A percentile compares a stretch with the other conserved stretches of the same genome.
Evolutionary conservation across 2,888 invertebrate species (phyloP).

Genomic region (Metopia argyrocephala): DNA sequence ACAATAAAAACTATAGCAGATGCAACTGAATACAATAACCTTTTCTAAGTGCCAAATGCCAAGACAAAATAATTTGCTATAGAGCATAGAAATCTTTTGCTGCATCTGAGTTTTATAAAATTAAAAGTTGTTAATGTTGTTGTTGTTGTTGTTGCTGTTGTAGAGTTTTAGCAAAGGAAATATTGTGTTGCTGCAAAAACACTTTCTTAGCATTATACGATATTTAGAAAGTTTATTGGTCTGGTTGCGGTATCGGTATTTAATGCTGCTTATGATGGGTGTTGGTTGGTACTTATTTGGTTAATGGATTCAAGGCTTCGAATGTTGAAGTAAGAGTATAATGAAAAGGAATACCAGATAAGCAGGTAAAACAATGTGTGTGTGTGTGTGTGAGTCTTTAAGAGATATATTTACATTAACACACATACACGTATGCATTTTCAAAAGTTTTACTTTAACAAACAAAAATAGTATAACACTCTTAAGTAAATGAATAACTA

Average conservation of each 20-base stretch:
- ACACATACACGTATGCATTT: not conserved
- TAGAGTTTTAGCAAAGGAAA: no score
- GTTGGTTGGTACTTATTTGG: not conserved
- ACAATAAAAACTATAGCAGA: slow-evolving; percentile 9
- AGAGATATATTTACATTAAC: not conserved
- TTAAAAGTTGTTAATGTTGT: not conserved
- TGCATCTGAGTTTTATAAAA: slow-evolving; percentile 37
- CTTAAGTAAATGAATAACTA: not conserved
- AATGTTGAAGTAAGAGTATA: not conserved
- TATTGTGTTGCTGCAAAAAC: no score
- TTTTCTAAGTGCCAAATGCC: no score
- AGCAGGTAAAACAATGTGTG: not conserved
- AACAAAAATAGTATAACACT: not conserved
- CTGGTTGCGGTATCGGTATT: not conserved
- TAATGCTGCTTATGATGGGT: slow-evolving; percentile 1
- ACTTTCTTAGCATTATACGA: not conserved
- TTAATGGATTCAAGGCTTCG: not conserved
- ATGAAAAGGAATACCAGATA: slow-evolving; percentile 16
- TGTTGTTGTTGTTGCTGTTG: not conserved
- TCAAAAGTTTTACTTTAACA: not conserved
- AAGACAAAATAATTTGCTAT: no score
- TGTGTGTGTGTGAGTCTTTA: not conserved
- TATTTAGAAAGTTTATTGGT: not conserved
- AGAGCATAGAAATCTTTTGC: slow-evolving; percentile 16
- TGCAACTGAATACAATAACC: not conserved